phyloP scores from a whole-genome alignment of 2,888 invertebrate genomes.

The Labia minor region DNA sequence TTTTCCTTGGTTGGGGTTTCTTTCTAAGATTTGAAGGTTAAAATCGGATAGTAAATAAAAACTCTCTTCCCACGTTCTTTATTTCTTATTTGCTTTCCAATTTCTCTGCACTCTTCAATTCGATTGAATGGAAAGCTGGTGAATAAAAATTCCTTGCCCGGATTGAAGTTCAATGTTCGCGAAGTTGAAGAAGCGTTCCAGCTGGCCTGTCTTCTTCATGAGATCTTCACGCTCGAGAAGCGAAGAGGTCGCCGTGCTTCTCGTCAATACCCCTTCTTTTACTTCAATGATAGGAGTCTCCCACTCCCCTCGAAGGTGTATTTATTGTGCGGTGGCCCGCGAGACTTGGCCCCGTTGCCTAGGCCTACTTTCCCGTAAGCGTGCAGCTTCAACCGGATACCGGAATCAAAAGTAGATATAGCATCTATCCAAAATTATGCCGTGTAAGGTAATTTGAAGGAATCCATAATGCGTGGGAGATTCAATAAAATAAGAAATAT shows the following conservation, averaged over 20 bases:
- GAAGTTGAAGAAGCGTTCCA: background rate
- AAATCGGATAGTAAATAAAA: too few species aligned
- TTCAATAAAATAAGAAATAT: background rate
- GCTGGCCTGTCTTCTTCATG: background rate
- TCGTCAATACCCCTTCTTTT: background rate
- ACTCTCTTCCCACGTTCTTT: too few species aligned
- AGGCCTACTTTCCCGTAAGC: slow-evolving; percentile 3
- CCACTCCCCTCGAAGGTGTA: background rate
- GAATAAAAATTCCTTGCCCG: background rate
- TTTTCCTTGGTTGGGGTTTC: too few species aligned
- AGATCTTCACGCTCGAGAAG: background rate
- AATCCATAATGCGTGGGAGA: too few species aligned
- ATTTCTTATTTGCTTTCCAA: too few species aligned
- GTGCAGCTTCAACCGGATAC: background rate
- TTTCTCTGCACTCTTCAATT: too few species aligned
- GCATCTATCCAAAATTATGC: too few species aligned
- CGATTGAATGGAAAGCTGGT: too few species aligned
- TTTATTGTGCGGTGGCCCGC: slow-evolving; percentile 1
- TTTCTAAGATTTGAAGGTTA: too few species aligned
- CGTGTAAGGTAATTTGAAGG: too few species aligned
- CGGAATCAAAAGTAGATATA: background rate
- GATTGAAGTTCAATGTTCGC: background rate
- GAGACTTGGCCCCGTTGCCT: slow-evolving; percentile 3
- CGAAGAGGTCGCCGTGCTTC: background rate
- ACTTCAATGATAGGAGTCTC: background rate